A percentile compares a stretch with the other conserved stretches of the same genome.
These are phyloP conservation scores for Neosilurus hyrtlii DNA, from an alignment of 2,797 vertebrate genomes.

Conservation along the genomic window DNA sequence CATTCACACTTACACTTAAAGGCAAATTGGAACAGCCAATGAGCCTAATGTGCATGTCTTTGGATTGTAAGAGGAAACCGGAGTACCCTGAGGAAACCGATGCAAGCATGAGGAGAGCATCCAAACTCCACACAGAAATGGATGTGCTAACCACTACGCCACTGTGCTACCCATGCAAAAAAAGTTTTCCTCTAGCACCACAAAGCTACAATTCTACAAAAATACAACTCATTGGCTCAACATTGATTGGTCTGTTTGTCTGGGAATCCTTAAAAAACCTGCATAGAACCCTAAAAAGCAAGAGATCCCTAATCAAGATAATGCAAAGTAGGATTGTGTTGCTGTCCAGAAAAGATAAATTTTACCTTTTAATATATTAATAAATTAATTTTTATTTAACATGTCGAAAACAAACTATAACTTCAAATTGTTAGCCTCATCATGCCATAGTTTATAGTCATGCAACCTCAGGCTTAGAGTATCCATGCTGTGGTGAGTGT, in stretches of 20 bases:
- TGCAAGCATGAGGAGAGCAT: too few species aligned
- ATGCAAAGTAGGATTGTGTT: neutral
- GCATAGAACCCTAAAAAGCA: neutral
- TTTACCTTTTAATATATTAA: too few species aligned
- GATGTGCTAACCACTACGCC: too few species aligned
- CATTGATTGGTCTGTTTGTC: neutral
- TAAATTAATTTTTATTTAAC: neutral
- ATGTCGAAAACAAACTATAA: neutral
- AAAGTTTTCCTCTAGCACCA: neutral
- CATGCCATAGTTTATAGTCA: neutral
- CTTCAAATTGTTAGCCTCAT: neutral
- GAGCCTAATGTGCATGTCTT: neutral
- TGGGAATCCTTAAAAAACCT: neutral
- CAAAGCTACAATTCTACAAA: neutral
- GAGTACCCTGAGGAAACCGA: too few species aligned
- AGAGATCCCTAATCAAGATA: neutral
- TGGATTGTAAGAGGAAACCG: too few species aligned
- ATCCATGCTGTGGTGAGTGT: neutral
- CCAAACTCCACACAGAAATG: too few species aligned
- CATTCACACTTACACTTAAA: too few species aligned
- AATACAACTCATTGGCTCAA: too few species aligned
- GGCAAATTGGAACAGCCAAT: too few species aligned
- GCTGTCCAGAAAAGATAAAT: neutral
- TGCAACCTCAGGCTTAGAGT: constrained; percentile 1
- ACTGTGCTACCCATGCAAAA: neutral